Evolutionary conservation across 2,888 invertebrate species (phyloP), one percentile per base, ranked within the genome.

Genomic region (Drosophila yooni): DNA sequence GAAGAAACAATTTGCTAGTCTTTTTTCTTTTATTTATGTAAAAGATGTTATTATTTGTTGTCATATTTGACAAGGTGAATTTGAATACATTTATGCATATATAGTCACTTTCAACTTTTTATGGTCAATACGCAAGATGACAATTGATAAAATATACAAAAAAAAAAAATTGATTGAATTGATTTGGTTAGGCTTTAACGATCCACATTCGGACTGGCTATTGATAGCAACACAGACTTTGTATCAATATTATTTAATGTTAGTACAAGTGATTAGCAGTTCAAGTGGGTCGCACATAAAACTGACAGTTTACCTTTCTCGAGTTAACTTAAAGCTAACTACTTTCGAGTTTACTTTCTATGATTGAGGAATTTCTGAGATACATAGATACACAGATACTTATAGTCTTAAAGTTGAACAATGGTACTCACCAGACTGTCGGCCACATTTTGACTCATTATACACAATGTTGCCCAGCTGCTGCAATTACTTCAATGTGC

Each of bases 381-480:
- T 38, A 56, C 54, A 11, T 53, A 34, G n/a, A n/a, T n/a, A 38
- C n/a, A 51, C 18, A 48, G 8, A 29, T n/a, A 60, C 13, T 27
- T 27, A 27, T 36, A 11, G 15, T 61, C 25, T 25, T 25, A 25
- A 25, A 27, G 15, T 15, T 46, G 25, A 25, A 46, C 15, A 46
- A 25, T 25, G 36, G 31, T 78, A 91, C 93, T 91, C 89, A 93
- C 93, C 93, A 93, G 91, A 91, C 93, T 93, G 81, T 93, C 93
- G 87, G 93, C 92, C 87, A 91, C 93, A 93, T 93, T 93, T 92
- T 93, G 93, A 86, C 91, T 92, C 93, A 93, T 93, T 91, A 90
- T 92, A 68, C 77, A 65, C 59, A 43, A 58, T 53, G 61, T 6
- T 56, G 86, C 63, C 64, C 86, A 77, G 74, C 74, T 79, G 86